Base-by-base conservation (phyloP, 35 echinoderm and acorn worm species). In the Apostichopus californicus region DNA sequence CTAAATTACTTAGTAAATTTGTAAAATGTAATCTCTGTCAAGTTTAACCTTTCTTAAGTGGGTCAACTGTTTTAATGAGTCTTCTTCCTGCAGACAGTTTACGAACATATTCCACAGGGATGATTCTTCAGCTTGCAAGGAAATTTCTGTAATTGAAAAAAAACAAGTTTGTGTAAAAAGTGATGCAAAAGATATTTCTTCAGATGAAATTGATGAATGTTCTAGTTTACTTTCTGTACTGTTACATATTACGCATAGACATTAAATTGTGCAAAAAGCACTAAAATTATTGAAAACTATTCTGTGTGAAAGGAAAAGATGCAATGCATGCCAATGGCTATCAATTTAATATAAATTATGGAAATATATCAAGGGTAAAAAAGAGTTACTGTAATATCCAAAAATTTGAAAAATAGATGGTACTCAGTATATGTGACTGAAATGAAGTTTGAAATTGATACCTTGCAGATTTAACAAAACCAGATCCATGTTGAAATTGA, bases 41-140 rank as follows among this genome's bases (percentile, higher is more conserved):
- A 80, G 6, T 8, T 7, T 18, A 59, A 85, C 81, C 56, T 85
- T 59, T 59, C 58, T 85, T 11, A 85, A 85, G 14, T 21, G 57
- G 5, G 55, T 85, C 54, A 85, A 58, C n/a, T 85, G 55, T 17
- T 85, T 56, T 6, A 85, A 58, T 9, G 57, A 21, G 58, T 85
- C 81, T n/a, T 85, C 21, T 15, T 85, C 56, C 22, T 55, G 55
- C 11, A 85, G 5, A 59, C 81, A 58, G 81, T 59, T 55, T 55
- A 59, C 54, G 55, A 85, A 8, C 81, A 85, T 60, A n/a, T 60
- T 55, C 81, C 81, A 85, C 55, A 85, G 54, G 54, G 55, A 25
- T 21, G 56, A 58, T 85, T 85, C 17, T 6, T 58, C 14, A 15
- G 5, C 81, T 58, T 85, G 18, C 5, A 18, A 60, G 5, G 56